Percentiles rank a stretch among this genome's conserved stretches.
Evolutionary conservation across 2,888 invertebrate genomes (phyloP).

Genomic region (Torymus tubicola): DNA sequence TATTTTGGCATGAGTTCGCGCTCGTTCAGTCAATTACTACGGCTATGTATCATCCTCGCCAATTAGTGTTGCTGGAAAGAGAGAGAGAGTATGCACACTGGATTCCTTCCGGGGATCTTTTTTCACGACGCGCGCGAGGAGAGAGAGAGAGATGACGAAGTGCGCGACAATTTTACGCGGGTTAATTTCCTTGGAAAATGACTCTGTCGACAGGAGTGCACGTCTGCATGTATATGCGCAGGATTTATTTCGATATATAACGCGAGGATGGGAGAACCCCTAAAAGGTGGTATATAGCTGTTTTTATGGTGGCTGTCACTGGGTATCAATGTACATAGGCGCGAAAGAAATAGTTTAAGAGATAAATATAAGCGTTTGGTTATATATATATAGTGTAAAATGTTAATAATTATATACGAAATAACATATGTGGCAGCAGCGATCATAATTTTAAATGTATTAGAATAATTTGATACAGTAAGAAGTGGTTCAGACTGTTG

Average conservation of each 20-base stretch:
- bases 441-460: too few species aligned
- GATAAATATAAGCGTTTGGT: too few species aligned
- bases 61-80: constrained; percentile 68
- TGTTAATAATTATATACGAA: too few species aligned
- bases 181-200: constrained; percentile 25
- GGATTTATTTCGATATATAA: constrained; percentile 2
- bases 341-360: too few species aligned
- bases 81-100: constrained; percentile 63
- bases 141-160: constrained; percentile 62
- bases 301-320: constrained; percentile 1
- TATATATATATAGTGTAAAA: too few species aligned
- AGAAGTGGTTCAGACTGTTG: too few species aligned
- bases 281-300: background rate
- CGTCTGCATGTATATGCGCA: background rate
- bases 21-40: constrained; percentile 74
- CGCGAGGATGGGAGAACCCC: too few species aligned
- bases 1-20: constrained; percentile 23
- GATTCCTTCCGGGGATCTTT: constrained; percentile 43
- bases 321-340: too few species aligned
- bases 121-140: background rate
- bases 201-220: constrained; percentile 13
- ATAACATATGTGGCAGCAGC: too few species aligned
- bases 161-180: constrained; percentile 71
- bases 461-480: too few species aligned
- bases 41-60: constrained; percentile 74